Base-by-base conservation (phyloP, 2,888 invertebrate species). In the Piscicola geometra region DNA sequence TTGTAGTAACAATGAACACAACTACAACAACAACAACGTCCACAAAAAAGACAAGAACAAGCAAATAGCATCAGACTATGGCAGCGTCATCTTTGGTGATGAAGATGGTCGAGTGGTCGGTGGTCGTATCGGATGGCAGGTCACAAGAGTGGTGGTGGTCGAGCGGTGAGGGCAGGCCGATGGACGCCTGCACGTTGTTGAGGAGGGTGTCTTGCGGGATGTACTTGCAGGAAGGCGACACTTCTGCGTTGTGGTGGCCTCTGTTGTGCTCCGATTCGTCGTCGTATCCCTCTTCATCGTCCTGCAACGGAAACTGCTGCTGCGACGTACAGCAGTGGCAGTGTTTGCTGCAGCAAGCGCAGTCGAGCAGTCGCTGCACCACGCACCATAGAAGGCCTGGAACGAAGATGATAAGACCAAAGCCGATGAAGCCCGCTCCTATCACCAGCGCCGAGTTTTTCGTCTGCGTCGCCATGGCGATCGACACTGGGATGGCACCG, bases 371-470 rank as follows among this genome's bases (percentile, higher is more conserved):
- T 28, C 71, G 21, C 35, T 75, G 70, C 5, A 78, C 75, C 47
- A 78, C 35, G 72, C 77, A 78, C 79, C 79, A 79, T 9, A 64
- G 32, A 1, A 73, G 28, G 3, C 79, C 80, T 1, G 80, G 80
- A 30, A 80, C 52, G n/a, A 79, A 76, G 18, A 80, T 73, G 68
- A 79, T 64, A 25, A 79, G 47, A 12, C 80, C 80, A 73, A 80
- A 80, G 12, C 80, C 80, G 18, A 80, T 77, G 77, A 80, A 78
- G 25, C 80, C 80, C 12, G 80, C 76, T 5, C 80, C 80, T 25
- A 80, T 80, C 64, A 80, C 78, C 12, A 79, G 78, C 1, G 80
- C 80, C 52, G 80, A 80, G 66, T 76, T 75, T 67, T 76, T 78
- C 28, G 78, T 77, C 41, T 78, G 78, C 3, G 78, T 66, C 2